Evolutionary conservation across 2,888 invertebrate species (phyloP).

Genomic region (Ethmia dodecea): DNA sequence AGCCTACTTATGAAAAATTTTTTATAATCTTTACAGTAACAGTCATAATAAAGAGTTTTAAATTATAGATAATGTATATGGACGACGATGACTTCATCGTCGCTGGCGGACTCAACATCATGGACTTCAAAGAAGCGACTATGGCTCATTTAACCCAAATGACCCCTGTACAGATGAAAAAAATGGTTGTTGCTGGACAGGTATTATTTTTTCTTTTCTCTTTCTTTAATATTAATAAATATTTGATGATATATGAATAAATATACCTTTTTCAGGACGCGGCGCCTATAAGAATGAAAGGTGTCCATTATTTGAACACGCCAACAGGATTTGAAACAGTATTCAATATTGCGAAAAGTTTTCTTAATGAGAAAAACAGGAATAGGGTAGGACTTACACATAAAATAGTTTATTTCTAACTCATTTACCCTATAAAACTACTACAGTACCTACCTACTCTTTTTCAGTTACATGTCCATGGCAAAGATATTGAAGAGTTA

Average conservation of each 20-base stretch:
- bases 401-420: too few species aligned
- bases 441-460: too few species aligned
- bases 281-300: conserved; percentile 72
- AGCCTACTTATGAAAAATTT: too few species aligned
- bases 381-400: conserved; percentile 5
- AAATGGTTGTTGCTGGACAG: conserved; percentile 30
- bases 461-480: conserved; percentile 65
- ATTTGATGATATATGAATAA: neutral
- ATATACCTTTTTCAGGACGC: conserved; percentile 64
- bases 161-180: conserved; percentile 42
- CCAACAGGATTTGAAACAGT: conserved; percentile 66
- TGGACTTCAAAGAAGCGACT: conserved; percentile 63
- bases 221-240: too few species aligned
- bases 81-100: conserved; percentile 70
- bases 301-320: conserved; percentile 66
- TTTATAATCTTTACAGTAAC: too few species aligned
- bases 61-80: conserved; percentile 47
- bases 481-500: conserved; percentile 63
- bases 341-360: conserved; percentile 58
- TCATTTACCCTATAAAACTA: too few species aligned
- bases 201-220: too few species aligned
- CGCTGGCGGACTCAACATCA: conserved; percentile 51
- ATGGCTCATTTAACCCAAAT: conserved; percentile 60
- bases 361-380: conserved; percentile 71
- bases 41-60: too few species aligned